Evolutionary conservation across 1,140 invertebrate species (phyloP), one percentile per base, ranked within the genome.

Genomic region (Ephestia elutella): DNA sequence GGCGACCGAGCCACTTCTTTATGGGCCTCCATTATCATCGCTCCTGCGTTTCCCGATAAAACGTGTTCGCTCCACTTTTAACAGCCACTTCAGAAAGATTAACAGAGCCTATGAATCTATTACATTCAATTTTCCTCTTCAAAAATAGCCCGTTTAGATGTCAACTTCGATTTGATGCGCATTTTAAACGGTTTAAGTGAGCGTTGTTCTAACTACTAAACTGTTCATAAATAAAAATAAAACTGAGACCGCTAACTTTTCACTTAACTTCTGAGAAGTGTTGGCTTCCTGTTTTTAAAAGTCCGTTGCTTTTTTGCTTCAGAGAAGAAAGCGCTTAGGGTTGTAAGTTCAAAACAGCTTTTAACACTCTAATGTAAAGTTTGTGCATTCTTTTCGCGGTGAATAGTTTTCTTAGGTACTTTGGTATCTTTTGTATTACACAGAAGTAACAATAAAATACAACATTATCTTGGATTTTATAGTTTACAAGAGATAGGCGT

Each of bases 211-310:
- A 53, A 57, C 60, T 54, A 57, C 60, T 73, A 71, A 80, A 75
- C 72, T 68, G 73, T 72, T 79, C 68, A 78, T 86, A 82, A 82
- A 78, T 75, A 82, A 80, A 79, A 80, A 74, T 70, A 78, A 75
- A 80, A 80, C 70, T 71, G 71, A 80, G 69, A 78, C 75, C 73
- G 69, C 75, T 71, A 86, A 87, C 82, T 85, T 86, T 78, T 70
- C 73, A 82, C 81, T 87, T 85, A 86, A 84, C 77, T 84, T 77
- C 75, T 75, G 72, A 71, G 77, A 78, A 84, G 76, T 82, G 78
- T 82, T 81, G 71, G 78, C 78, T 87, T 85, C 82, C 75, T 86
- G 78, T 86, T 86, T 86, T 84, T 80, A 82, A 83, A 80, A 86
- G 70, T 80, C 64, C 59, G 70, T 71, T 71, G 77, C 70, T 80